Conservation (phyloP, 1,140 invertebrate genomes). For the Drosophila kurseongensis region DNA sequence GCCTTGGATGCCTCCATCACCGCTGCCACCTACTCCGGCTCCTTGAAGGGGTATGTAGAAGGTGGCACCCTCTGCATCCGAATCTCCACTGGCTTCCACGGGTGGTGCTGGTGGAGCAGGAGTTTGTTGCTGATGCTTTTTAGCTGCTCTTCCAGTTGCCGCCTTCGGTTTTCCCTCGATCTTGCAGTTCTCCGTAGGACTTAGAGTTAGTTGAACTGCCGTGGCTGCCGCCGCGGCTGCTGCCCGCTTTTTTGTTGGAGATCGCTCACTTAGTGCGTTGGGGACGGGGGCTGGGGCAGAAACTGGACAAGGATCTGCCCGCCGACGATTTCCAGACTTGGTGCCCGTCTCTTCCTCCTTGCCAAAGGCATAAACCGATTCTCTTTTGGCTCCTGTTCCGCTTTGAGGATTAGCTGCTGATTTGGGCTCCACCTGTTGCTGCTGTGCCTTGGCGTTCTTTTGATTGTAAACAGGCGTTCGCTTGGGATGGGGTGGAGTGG, state of each 20-base stretch:
- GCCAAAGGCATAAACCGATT: constrained; percentile 70
- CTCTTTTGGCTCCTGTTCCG: constrained; percentile 15
- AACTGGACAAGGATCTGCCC: constrained; percentile 7
- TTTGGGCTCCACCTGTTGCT: constrained; percentile 26
- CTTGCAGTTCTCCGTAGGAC: constrained; percentile 78
- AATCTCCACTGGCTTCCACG: constrained; percentile 50
- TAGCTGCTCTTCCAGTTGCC: constrained; percentile 33
- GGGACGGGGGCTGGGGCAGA: constrained; percentile 82
- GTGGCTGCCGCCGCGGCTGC: constrained; percentile 71
- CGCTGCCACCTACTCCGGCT: constrained; percentile 84
- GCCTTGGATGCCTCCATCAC: constrained; percentile 87
- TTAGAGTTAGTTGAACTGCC: constrained; percentile 74
- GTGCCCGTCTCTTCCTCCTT: constrained; percentile 53
- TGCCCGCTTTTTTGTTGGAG: constrained; percentile 68
- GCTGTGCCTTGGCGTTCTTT: constrained; percentile 50
- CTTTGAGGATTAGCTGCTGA: not conserved
- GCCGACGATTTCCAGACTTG: constrained; percentile 50
- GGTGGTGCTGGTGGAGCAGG: constrained; percentile 17
- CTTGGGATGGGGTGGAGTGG: constrained; percentile 31
- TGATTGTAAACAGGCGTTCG: constrained; percentile 77
- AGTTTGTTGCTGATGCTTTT: constrained; percentile 55
- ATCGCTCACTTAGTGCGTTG: constrained; percentile 77
- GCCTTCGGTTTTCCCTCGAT: constrained; percentile 62
- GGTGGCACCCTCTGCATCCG: constrained; percentile 86
- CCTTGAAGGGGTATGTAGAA: constrained; percentile 90